These are phyloP conservation scores for Coremacera marginata DNA, from an alignment of 2,888 invertebrate genomes.

Conservation along the genomic window DNA sequence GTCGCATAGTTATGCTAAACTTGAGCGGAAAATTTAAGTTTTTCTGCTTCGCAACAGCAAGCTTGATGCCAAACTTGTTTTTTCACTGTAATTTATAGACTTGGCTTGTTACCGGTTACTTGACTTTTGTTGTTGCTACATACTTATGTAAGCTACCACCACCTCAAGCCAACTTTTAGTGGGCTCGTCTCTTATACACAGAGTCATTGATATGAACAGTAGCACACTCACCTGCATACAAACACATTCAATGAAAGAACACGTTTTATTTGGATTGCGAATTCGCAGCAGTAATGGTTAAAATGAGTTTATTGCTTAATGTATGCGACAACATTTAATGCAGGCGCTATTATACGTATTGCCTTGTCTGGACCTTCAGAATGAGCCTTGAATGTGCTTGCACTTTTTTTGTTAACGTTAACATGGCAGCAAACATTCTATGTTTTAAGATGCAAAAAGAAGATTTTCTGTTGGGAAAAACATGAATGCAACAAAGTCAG, in stretches of 20 bases:
- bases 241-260: not conserved
- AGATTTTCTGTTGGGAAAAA: not conserved
- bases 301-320: not conserved
- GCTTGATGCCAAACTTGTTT: not conserved
- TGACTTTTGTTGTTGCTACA: not conserved
- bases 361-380: conserved; percentile 1
- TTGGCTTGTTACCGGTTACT: not conserved
- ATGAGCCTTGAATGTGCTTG: not conserved
- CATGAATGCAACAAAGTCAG: not conserved
- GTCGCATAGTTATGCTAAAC: too few species aligned
- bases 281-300: not conserved
- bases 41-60: too few species aligned
- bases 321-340: not conserved
- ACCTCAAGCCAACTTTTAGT: not conserved
- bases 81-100: too few species aligned
- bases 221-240: not conserved
- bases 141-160: not conserved
- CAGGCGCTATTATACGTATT: not conserved
- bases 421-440: too few species aligned
- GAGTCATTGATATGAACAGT: not conserved
- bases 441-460: not conserved
- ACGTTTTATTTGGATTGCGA: not conserved
- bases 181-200: conserved; percentile 29
- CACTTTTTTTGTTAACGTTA: too few species aligned
- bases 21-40: too few species aligned